phyloP scores from a whole-genome alignment of 2,888 invertebrate species.

The Lordiphosa andalusiaca region DNA sequence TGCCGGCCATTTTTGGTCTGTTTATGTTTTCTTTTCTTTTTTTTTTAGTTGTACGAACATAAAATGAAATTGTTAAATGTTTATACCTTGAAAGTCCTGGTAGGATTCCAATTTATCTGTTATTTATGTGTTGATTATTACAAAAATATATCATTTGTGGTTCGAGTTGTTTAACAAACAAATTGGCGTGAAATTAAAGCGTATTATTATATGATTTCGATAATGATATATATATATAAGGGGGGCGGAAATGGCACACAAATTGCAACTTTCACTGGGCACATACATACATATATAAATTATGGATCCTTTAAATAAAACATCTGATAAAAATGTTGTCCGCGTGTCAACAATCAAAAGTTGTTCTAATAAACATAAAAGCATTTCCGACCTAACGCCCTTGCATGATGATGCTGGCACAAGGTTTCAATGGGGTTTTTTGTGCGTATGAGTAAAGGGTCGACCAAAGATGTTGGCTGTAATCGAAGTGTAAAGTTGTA shows the following conservation, averaged over 20 bases:
- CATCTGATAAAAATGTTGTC: too few species aligned
- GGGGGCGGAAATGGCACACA: constrained; percentile 14
- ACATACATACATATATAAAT: constrained; percentile 4
- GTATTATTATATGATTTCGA: constrained; percentile 49
- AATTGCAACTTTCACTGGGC: constrained; percentile 48
- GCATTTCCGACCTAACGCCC: constrained; percentile 38
- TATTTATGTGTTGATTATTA: constrained; percentile 55
- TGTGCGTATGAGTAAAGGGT: background rate
- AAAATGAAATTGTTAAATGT: constrained; percentile 66
- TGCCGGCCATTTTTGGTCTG: constrained; percentile 31
- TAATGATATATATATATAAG: too few species aligned
- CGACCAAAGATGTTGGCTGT: background rate
- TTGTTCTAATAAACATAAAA: constrained; percentile 67
- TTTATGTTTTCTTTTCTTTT: constrained; percentile 21
- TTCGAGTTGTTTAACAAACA: constrained; percentile 51
- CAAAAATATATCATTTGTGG: constrained; percentile 27
- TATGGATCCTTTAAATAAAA: background rate
- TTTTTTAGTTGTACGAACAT: constrained; percentile 43
- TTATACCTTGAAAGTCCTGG: constrained; percentile 81
- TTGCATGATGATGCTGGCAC: constrained; percentile 37
- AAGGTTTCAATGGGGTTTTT: constrained; percentile 16
- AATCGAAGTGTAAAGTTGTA: background rate
- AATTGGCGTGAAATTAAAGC: constrained; percentile 60
- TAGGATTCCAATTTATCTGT: constrained; percentile 81
- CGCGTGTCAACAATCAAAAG: constrained; percentile 68